phyloP scores from a whole-genome alignment of 2,888 invertebrate species.

The Pegoplata infirma region DNA sequence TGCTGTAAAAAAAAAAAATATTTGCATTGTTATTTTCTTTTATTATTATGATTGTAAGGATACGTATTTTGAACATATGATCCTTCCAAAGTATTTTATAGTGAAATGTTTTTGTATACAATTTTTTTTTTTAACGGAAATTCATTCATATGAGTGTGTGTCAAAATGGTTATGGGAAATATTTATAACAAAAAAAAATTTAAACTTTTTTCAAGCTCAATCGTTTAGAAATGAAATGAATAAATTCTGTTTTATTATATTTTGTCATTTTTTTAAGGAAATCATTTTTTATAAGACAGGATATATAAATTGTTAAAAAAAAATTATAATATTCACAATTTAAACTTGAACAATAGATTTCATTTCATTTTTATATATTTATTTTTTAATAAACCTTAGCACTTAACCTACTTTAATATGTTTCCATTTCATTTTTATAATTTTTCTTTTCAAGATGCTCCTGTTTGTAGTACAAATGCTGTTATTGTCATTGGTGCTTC shows the following conservation, averaged over 20 bases:
- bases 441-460: slow-evolving; percentile 83
- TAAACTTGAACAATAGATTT: slow-evolving; percentile 3
- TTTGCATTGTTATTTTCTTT: slow-evolving; percentile 57
- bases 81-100: slow-evolving; percentile 43
- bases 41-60: slow-evolving; percentile 50
- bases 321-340: neutral
- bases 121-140: slow-evolving; percentile 40
- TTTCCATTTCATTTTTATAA: too few species aligned
- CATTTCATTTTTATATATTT: too few species aligned
- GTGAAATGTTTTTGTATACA: slow-evolving; percentile 37
- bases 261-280: slow-evolving; percentile 16
- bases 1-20: slow-evolving; percentile 33
- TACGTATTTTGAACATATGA: slow-evolving; percentile 47
- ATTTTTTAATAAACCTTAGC: neutral
- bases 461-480: slow-evolving; percentile 86
- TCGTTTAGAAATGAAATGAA: slow-evolving; percentile 69
- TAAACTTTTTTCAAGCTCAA: slow-evolving; percentile 64
- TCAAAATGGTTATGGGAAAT: slow-evolving; percentile 48
- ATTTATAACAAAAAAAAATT: slow-evolving; percentile 25
- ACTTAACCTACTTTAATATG: slow-evolving; percentile 24
- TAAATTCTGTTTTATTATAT: slow-evolving; percentile 65
- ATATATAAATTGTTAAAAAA: slow-evolving; percentile 25
- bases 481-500: slow-evolving; percentile 91
- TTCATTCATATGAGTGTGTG: slow-evolving; percentile 33
- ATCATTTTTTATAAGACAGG: slow-evolving; percentile 36